Percentiles rank a stretch among this genome's conserved stretches.
Conservation (phyloP, 2,888 invertebrate species). For the Trypoxylon attenuatum region DNA sequence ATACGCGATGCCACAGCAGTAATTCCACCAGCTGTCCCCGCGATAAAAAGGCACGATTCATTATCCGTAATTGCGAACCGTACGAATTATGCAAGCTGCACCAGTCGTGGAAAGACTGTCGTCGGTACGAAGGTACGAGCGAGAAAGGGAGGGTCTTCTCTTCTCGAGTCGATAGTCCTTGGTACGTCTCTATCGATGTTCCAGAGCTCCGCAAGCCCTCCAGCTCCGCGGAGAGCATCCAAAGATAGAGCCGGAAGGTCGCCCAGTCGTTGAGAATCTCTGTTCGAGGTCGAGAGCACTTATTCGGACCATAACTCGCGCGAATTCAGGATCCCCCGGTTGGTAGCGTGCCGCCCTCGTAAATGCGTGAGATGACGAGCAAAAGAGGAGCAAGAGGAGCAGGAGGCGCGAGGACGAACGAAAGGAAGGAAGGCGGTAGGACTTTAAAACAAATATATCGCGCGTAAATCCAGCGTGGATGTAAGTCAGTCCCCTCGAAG, state of each 20-base stretch:
- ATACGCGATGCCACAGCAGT: neutral
- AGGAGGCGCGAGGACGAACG: neutral
- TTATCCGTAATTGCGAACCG: neutral
- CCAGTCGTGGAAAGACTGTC: too few relatives aligned
- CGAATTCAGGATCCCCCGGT: slow-evolving; percentile 62
- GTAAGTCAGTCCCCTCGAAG: slow-evolving; percentile 53
- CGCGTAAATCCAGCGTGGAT: slow-evolving; percentile 70
- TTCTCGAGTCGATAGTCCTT: neutral
- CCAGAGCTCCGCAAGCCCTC: neutral
- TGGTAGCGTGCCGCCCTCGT: slow-evolving; percentile 65
- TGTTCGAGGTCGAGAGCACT: slow-evolving; percentile 65
- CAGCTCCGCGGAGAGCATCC: slow-evolving; percentile 1
- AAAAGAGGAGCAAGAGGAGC: slow-evolving; percentile 20
- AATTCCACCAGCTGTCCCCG: neutral
- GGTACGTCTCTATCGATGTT: neutral
- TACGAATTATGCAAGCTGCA: too few relatives aligned
- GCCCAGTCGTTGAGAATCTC: slow-evolving; percentile 55
- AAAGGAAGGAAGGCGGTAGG: slow-evolving; percentile 46
- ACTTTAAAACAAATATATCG: slow-evolving; percentile 74
- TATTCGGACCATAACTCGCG: slow-evolving; percentile 71
- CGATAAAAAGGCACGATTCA: neutral
- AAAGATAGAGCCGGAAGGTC: neutral
- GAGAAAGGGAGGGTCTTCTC: neutral
- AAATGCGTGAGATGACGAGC: slow-evolving; percentile 62
- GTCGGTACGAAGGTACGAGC: too few relatives aligned